Base-by-base conservation (phyloP, 2,888 invertebrate species). In the Cryptocephalus primarius region DNA sequence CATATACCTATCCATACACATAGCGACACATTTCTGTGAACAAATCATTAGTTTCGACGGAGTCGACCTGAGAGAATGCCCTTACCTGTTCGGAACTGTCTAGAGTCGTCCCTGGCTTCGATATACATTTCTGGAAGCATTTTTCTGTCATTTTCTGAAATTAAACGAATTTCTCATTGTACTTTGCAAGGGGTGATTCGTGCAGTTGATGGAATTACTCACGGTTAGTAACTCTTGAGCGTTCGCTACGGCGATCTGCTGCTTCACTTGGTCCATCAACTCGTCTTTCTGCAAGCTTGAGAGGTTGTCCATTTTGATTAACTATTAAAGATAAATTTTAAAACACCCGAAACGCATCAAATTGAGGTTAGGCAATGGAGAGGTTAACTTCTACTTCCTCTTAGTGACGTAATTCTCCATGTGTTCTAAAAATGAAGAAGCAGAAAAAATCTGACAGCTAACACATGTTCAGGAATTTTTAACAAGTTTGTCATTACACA, bases 1-100 rank as follows among this genome's bases (percentile, higher is more conserved):
- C 88, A 95, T 90, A 75, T 91, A 97, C 63, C 96, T 79, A 70
- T 96, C 96, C 94, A 95, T 94, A 69, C 96, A 96, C 89, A 94
- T 93, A 1, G 92, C 89, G 58, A 96, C 80, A 68, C 95, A 96
- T 82, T 92, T 94, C 83, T 95, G 83, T 43, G 76, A 77, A 9
- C n/a, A 48, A 44, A 36, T 8, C 41, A 22, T 22, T 22, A 22
- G 22, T 22, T 6, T 22, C 22, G 22, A 22, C 3, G 22, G 22
- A 22, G 22, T 22, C 6, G 22, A 22, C 22, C 6, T 22, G 22
- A 22, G 6, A 36, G 36, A 4, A 44, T 22, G n/a, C 32, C 58
- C 57, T 66, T 67, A 84, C 85, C 73, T 82, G 82, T 77, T 93
- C 93, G 1, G 89, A 87, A 64, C 80, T 87, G 67, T 90, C 93